Conservation (phyloP, 2,113 vertebrate genomes). For the Scophthalmus maximus region DNA sequence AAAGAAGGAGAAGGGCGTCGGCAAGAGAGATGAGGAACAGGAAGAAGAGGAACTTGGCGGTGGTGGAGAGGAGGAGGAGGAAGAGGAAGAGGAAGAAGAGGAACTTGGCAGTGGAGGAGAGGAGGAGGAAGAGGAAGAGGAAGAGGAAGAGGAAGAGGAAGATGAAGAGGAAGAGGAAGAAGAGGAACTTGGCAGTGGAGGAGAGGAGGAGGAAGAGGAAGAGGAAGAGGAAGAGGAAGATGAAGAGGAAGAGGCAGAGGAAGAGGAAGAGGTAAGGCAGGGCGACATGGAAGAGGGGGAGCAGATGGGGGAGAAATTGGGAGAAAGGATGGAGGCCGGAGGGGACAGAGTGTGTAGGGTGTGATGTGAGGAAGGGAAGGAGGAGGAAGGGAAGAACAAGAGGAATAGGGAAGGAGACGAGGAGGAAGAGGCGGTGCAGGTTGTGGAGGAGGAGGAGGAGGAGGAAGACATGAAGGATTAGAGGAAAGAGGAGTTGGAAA, state of each 20-base stretch:
- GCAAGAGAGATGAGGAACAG: background rate
- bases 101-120: background rate
- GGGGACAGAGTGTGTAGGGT: background rate
- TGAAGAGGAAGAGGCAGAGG: background rate
- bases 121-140: background rate
- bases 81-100: background rate
- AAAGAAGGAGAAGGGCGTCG: background rate
- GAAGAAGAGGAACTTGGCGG: background rate
- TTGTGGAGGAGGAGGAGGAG: background rate
- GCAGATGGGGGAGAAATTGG: no score
- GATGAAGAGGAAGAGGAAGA: background rate
- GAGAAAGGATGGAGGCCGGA: background rate
- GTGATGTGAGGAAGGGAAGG: background rate
- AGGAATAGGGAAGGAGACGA: background rate
- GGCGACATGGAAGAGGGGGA: background rate
- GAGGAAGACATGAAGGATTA: background rate
- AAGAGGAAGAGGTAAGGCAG: background rate
- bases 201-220: background rate
- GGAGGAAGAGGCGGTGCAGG: background rate
- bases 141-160: background rate
- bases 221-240: background rate
- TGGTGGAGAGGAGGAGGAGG: background rate
- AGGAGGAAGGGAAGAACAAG: background rate
- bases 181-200: background rate
- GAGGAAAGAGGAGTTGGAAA: background rate